phyloP scores from a whole-genome alignment of 2,113 vertebrate genomes.

The Calonectris borealis region DNA sequence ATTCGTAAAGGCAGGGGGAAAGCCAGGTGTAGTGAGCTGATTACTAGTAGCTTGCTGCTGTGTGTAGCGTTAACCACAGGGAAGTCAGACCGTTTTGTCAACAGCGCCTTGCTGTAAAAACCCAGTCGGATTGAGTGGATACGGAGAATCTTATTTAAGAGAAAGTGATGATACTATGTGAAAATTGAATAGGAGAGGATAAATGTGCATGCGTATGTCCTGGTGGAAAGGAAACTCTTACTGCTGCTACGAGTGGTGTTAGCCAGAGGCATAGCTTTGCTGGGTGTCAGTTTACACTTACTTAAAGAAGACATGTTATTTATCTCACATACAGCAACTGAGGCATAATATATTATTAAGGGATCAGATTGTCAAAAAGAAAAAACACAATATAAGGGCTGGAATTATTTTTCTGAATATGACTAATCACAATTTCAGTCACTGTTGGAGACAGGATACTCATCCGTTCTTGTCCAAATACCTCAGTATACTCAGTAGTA shows the following conservation, averaged over 20 bases:
- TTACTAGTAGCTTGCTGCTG: background rate
- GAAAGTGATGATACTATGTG: background rate
- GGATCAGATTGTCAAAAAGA: background rate
- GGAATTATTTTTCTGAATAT: background rate
- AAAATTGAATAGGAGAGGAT: background rate
- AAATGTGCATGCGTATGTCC: background rate
- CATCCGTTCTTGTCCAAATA: background rate
- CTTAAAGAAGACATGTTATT: background rate
- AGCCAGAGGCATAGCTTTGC: background rate
- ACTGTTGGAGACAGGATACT: background rate
- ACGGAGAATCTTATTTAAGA: background rate
- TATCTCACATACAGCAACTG: background rate
- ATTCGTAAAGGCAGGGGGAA: background rate
- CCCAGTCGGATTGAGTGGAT: background rate
- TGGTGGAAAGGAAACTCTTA: background rate
- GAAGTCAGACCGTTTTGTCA: background rate
- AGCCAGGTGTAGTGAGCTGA: background rate
- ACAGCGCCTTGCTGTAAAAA: background rate
- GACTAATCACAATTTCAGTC: background rate
- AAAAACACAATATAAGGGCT: background rate
- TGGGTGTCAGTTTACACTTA: background rate
- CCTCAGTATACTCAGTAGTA: background rate
- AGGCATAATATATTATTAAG: background rate
- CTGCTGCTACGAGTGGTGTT: background rate
- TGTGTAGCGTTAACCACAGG: background rate